phyloP scores from a whole-genome alignment of 2,113 vertebrate species.

The Myiopsitta monachus region DNA sequence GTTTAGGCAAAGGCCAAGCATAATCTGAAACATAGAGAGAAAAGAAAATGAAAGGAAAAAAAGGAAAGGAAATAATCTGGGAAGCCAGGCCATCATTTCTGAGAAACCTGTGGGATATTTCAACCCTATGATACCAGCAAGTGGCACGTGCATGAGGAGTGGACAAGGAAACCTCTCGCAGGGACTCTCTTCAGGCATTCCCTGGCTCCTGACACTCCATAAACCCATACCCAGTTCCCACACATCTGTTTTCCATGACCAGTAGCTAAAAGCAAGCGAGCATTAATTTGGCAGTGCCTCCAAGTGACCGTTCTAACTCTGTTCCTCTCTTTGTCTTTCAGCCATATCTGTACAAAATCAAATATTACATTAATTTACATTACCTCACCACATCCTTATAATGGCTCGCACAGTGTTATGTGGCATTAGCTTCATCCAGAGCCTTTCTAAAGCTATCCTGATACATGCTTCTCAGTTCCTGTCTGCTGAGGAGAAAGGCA shows the following conservation, averaged over 20 bases:
- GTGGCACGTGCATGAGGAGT: rapidly evolving
- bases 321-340: background rate
- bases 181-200: background rate
- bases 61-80: constrained; percentile 36
- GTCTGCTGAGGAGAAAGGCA: background rate
- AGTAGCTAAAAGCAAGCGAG: background rate
- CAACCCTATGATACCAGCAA: background rate
- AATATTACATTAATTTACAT: background rate
- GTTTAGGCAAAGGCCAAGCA: constrained; percentile 91
- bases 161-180: background rate
- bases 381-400: background rate
- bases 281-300: background rate
- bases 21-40: constrained; percentile 85
- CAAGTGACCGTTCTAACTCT: background rate
- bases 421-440: background rate
- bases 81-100: background rate
- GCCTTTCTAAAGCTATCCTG: background rate
- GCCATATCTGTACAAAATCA: background rate
- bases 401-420: background rate
- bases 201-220: background rate
- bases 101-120: background rate
- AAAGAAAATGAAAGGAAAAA: constrained; percentile 64
- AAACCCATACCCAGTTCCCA: background rate
- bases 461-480: background rate
- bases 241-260: background rate